Conservation (phyloP, 2,888 invertebrate genomes). For the Orchesellides sinensis region DNA sequence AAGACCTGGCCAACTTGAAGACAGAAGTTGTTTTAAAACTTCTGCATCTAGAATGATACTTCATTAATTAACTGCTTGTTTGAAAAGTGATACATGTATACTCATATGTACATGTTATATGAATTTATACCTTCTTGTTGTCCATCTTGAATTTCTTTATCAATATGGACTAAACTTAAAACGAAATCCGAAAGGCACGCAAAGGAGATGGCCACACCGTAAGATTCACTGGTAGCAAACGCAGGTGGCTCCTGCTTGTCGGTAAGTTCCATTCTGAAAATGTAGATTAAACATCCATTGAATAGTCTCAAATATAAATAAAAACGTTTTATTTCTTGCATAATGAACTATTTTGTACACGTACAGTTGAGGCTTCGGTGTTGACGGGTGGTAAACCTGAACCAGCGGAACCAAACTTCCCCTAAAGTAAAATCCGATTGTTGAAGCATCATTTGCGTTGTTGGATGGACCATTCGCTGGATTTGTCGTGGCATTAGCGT, state of each 20-base stretch:
- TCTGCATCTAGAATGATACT: conserved; percentile 60
- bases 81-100: too few species aligned
- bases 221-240: conserved; percentile 91
- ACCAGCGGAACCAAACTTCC: conserved; percentile 95
- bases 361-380: conserved; percentile 93
- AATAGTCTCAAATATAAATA: conserved; percentile 3
- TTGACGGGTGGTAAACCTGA: conserved; percentile 89
- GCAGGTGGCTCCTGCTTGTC: conserved; percentile 96
- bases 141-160: conserved; percentile 82
- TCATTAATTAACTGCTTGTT: too few species aligned
- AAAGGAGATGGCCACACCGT: conserved; percentile 97
- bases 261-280: conserved; percentile 91
- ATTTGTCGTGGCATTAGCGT: conserved; percentile 79
- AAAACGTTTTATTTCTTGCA: neutral
- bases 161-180: conserved; percentile 84
- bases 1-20: conserved; percentile 97
- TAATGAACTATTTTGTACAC: conserved; percentile 76
- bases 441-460: conserved; percentile 89
- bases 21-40: conserved; percentile 83
- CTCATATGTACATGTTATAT: too few species aligned
- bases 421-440: conserved; percentile 94
- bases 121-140: conserved; percentile 60
- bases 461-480: conserved; percentile 82
- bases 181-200: conserved; percentile 95
- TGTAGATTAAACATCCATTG: neutral